Base-by-base conservation (phyloP, 1,140 invertebrate species). In the Microplitis mediator region DNA sequence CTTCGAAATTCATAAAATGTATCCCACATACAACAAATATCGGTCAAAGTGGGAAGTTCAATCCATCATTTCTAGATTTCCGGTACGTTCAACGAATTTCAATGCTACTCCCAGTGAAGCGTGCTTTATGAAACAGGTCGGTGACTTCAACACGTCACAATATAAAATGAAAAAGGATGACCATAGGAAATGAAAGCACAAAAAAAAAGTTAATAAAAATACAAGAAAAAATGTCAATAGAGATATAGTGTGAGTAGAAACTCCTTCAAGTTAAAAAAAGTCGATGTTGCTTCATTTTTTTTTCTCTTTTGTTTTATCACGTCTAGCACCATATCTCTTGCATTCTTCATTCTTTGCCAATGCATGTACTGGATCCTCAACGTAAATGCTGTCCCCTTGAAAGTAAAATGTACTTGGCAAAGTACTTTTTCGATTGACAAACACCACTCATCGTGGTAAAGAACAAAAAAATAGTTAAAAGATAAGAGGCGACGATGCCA, bases 171-270 rank as follows among this genome's bases (percentile, higher is more conserved):
- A 61, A 71, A 52, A 62, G 56, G 54, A 72, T 36, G 16, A 67
- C 36, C 71, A 60, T 52, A 69, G 72, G 72, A 69, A 73, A 69
- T 72, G 71, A 56, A 67, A 72, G 64, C 32, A 34, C 62, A 67
- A 77, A 60, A 72, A 45, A 69, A 58, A 51, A 51, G 32, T 31
- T 34, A 39, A 32, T 34, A 14, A 72, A 66, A n/a, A 4, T 13
- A 14, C 11, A 51, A 52, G 14, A 34, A 56, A 52, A 35, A 34
- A 65, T 36, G 60, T 76, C 72, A 78, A 78, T 78, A 76, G 72
- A 76, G 74, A 75, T 77, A 74, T 76, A 71, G 64, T 76, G 76
- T 75, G 71, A 71, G 72, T 74, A 71, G 32, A 54, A 71, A 54
- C 32, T 11, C 45, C 50, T 51, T 23, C 61, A 56, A 72, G 63